phyloP scores from a whole-genome alignment of 1,140 invertebrate genomes.

The Neotoxoptera formosana region DNA sequence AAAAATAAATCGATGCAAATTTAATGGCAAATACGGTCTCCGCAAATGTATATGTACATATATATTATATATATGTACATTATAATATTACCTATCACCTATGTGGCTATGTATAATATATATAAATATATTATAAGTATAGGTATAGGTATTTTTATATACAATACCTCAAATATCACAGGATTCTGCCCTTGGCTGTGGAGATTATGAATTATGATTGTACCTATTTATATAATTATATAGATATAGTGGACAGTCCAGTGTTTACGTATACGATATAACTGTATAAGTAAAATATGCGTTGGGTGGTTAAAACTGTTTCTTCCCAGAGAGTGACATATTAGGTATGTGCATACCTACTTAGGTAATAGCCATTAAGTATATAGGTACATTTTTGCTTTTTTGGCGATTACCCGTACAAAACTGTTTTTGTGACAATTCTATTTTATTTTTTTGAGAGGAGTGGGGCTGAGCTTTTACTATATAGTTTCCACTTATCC shows the following conservation, averaged over 20 bases:
- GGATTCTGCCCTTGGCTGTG: background rate
- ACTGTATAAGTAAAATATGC: too few species aligned
- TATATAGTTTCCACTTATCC: too few species aligned
- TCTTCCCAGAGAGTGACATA: too few species aligned
- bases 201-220: background rate
- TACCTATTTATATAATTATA: background rate
- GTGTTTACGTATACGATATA: background rate
- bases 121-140: background rate
- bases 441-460: too few species aligned
- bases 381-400: too few species aligned
- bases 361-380: too few species aligned
- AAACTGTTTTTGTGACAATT: too few species aligned
- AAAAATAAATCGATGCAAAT: conserved; percentile 40
- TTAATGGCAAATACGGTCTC: background rate
- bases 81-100: background rate
- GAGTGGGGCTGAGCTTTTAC: too few species aligned
- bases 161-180: background rate
- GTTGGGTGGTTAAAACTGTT: too few species aligned
- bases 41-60: background rate
- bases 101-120: background rate
- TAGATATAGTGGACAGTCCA: background rate
- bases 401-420: too few species aligned
- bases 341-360: too few species aligned
- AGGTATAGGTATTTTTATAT: background rate
- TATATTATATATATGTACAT: background rate